Conservation (phyloP, 2,888 invertebrate genomes). For the Adelognathus sp. region DNA sequence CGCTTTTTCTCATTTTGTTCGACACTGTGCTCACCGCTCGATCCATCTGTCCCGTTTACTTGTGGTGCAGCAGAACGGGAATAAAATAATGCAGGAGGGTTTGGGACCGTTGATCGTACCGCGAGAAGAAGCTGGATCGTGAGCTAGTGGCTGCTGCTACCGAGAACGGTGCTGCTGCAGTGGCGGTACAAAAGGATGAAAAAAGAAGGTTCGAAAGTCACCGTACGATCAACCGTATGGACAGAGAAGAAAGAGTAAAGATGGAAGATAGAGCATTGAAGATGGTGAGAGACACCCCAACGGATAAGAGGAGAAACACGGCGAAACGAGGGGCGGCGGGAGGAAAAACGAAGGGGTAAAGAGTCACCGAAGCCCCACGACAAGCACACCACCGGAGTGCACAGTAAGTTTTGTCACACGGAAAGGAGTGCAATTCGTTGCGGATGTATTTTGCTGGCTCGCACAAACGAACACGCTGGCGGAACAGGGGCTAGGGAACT, state of each 20-base stretch:
- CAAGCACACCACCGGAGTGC: not conserved
- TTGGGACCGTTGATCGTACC: conserved; percentile 12
- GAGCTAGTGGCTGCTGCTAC: conserved; percentile 34
- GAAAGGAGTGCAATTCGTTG: conserved; percentile 13
- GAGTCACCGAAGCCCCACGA: conserved; percentile 22
- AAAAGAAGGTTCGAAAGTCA: conserved; percentile 60
- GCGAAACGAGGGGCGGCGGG: conserved; percentile 9
- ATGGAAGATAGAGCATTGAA: conserved; percentile 26
- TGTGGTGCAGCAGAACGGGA: conserved; percentile 16
- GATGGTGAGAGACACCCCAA: conserved; percentile 6
- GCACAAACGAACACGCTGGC: conserved; percentile 37
- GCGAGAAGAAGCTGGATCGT: conserved; percentile 63
- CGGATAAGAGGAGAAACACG: conserved; percentile 20
- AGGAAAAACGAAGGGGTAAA: conserved; percentile 41
- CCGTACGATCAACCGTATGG: conserved; percentile 25
- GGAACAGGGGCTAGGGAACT: conserved; percentile 8
- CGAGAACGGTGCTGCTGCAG: conserved; percentile 8
- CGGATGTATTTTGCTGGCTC: conserved; percentile 24
- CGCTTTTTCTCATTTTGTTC: conserved; percentile 40
- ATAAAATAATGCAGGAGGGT: not conserved
- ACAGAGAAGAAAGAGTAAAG: conserved; percentile 53
- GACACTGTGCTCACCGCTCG: conserved; percentile 24
- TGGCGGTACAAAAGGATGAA: conserved; percentile 47
- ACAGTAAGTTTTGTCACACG: conserved; percentile 44
- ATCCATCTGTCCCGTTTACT: conserved; percentile 39